These are phyloP conservation scores for Gymnocephalus cernua DNA, from an alignment of 2,113 vertebrate species.

Conservation along the genomic window DNA sequence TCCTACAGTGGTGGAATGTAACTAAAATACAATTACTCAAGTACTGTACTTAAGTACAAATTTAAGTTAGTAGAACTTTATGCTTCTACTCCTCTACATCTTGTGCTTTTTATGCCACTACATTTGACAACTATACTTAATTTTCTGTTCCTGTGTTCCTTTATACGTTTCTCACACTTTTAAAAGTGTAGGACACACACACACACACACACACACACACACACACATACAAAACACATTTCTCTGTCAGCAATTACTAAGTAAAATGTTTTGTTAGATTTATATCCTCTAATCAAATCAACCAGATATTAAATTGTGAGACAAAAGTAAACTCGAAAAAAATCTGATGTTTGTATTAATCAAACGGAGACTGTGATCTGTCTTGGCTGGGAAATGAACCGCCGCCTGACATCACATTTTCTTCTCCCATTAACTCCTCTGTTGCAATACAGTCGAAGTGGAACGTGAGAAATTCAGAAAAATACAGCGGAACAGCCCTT, in stretches of 20 bases:
- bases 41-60: neutral
- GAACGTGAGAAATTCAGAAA: neutral
- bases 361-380: neutral
- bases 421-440: slow-evolving; percentile 33
- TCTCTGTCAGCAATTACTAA: neutral
- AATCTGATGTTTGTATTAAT: slow-evolving; percentile 28
- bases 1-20: neutral
- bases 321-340: slow-evolving; percentile 3
- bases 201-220: slow-evolving; percentile 15
- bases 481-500: neutral
- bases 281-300: slow-evolving; percentile 24
- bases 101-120: too few relatives aligned
- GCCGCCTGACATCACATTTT: slow-evolving; percentile 1
- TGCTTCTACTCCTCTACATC: neutral
- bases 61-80: neutral
- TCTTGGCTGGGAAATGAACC: slow-evolving; percentile 20
- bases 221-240: slow-evolving; percentile 1
- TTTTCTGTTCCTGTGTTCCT: neutral
- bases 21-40: neutral
- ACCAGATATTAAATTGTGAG: slow-evolving; percentile 5
- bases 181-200: too few relatives aligned
- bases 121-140: too few relatives aligned
- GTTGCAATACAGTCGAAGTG: neutral
- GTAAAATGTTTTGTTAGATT: neutral
- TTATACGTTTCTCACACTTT: neutral